Evolutionary conservation across 2,888 invertebrate genomes (phyloP), one percentile per base, ranked within the genome.

Genomic region (Rhingia rostrata): DNA sequence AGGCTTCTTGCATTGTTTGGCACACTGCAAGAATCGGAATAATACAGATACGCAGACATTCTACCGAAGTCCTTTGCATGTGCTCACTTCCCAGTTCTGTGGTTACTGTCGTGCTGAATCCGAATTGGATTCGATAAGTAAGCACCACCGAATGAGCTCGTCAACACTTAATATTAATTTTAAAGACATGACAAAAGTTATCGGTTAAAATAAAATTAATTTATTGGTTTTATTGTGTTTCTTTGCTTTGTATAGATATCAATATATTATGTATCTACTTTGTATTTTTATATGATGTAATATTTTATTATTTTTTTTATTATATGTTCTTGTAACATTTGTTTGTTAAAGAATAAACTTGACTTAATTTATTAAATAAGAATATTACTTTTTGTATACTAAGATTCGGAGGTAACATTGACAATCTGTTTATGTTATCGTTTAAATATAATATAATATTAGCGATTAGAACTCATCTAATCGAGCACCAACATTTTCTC

Each of bases 31-130:
- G 88, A 95, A 95, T 88, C 94, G 93, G 87, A 90, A 90, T 54
- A 90, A 94, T 41, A 92, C 92, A 87, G 92, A 94, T 86, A 90
- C 93, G 9, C 92, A 92, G 63, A 89, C 94, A 43, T 95, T 94
- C 87, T 95, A 94, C 88, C 93, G 94, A 53, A 95, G 95, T 87
- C 95, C 95, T 0, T 93, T 95, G 85, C 95, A 95, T 89, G 91
- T 94, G 2, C 92, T 95, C 6, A 93, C 94, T 0, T 94, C 95
- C 22, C 94, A 94, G 84, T 95, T 95, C 89, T 96, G 95, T 89
- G 94, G 93, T 4, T 91, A 93, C 32, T 95, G 95, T 86, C 93
- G 94, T 72, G 94, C 94, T 69, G 93, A 94, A 87, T 92, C 92
- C 39, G 93, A 93, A 87, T 93, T 94, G 90, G 93, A 94, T 61